Conservation (phyloP, 2,113 vertebrate species). For the Bubo blakistoni region DNA sequence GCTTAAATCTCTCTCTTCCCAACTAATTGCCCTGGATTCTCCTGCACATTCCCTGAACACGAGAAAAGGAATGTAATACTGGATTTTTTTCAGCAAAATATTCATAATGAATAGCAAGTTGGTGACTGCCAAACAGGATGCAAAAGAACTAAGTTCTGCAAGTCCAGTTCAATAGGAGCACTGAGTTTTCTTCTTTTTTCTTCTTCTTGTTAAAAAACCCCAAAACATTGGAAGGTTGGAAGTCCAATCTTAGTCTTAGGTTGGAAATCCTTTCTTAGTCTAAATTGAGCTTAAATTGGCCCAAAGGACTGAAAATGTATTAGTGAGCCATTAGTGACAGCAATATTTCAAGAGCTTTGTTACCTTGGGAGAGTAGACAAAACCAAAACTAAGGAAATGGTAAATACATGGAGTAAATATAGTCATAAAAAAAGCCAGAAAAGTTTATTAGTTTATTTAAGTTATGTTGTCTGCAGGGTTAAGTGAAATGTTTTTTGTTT, state of each 20-base stretch:
- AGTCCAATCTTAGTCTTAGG: not conserved
- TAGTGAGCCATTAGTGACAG: not conserved
- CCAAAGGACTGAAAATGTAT: not conserved
- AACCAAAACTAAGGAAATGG: not conserved
- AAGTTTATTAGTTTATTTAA: not conserved
- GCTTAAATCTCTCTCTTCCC: not conserved
- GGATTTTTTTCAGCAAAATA: not conserved
- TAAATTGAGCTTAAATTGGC: not conserved
- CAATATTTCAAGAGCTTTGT: not conserved
- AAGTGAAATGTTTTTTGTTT: not conserved
- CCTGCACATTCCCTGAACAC: not conserved
- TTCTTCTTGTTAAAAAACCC: not conserved
- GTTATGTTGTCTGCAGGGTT: not conserved
- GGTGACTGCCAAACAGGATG: not conserved
- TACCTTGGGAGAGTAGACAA: not conserved
- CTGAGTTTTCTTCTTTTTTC: not conserved
- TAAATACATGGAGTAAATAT: not conserved
- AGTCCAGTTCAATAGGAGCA: not conserved
- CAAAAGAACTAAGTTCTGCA: not conserved
- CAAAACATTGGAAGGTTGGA: fast-evolving
- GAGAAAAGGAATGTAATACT: not conserved
- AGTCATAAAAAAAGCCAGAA: not conserved
- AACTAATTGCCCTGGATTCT: not conserved
- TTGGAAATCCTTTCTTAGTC: not conserved
- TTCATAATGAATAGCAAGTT: not conserved